Conservation (phyloP, 2,797 vertebrate genomes). For the Centroberyx gerrardi region DNA sequence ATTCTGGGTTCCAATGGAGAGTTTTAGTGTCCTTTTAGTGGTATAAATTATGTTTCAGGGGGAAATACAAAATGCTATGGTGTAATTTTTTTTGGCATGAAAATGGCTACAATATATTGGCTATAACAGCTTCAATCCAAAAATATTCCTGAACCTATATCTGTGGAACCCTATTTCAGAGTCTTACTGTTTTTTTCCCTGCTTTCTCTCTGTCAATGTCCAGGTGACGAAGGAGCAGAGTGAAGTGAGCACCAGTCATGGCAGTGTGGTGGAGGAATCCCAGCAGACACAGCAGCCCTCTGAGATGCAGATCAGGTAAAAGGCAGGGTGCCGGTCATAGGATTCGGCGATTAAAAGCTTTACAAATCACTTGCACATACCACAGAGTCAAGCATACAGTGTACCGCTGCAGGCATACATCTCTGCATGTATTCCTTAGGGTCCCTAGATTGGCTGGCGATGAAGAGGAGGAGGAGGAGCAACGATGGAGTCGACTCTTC, state of each 20-base stretch:
- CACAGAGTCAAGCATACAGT: background rate
- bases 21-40: no score
- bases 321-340: background rate
- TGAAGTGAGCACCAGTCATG: conserved; percentile 67
- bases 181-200: background rate
- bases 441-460: conserved; percentile 22
- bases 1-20: no score
- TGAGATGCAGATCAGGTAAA: conserved; percentile 51
- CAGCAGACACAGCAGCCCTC: background rate
- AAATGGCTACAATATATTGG: no score
- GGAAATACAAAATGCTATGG: no score
- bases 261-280: conserved; percentile 8
- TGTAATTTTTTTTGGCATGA: no score
- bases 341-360: background rate
- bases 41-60: no score
- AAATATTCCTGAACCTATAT: no score
- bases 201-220: conserved; percentile 9
- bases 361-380: background rate
- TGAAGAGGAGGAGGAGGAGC: conserved; percentile 35
- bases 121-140: no score
- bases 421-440: background rate
- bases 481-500: conserved; percentile 58
- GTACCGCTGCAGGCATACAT: background rate
- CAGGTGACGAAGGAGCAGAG: conserved; percentile 81
- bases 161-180: no score